A percentile compares a stretch with the other conserved stretches of the same genome.
Evolutionary conservation across 2,797 vertebrate species (phyloP).

Genomic region (Hafferia zeledoni): DNA sequence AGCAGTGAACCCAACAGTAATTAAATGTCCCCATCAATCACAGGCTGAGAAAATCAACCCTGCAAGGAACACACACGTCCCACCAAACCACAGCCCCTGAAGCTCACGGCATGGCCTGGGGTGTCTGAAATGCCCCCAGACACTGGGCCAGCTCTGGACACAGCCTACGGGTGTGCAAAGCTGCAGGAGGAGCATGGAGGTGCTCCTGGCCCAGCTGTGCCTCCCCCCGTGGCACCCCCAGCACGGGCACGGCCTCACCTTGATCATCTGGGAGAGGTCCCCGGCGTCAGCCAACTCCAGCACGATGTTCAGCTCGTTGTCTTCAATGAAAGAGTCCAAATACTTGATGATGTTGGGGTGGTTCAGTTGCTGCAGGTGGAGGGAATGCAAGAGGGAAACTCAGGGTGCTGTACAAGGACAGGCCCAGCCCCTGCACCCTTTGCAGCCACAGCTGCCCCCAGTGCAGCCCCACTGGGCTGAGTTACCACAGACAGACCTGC

Average conservation of each 20-base stretch:
- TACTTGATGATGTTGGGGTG: constrained; percentile 95
- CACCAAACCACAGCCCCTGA: neutral
- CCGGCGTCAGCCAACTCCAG: constrained; percentile 92
- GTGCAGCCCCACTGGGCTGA: neutral
- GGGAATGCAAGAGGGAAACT: neutral
- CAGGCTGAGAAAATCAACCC: neutral
- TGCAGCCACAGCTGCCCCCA: neutral
- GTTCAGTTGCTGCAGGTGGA: constrained; percentile 84
- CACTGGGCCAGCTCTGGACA: neutral
- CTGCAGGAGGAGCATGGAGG: fast-evolving
- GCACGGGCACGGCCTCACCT: constrained; percentile 71
- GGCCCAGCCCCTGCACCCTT: neutral
- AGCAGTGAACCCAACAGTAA: neutral
- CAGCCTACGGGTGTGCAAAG: neutral
- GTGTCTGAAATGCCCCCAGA: fast-evolving
- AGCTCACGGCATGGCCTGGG: fast-evolving
- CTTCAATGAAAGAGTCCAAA: constrained; percentile 92
- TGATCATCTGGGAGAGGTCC: constrained; percentile 95
- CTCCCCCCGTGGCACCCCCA: neutral
- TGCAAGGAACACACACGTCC: neutral
- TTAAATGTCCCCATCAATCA: constrained; percentile 22
- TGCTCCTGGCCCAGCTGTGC: neutral
- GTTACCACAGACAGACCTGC: fast-evolving
- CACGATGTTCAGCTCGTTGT: constrained; percentile 91
- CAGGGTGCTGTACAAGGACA: fast-evolving